phyloP scores from a whole-genome alignment of 2,888 invertebrate genomes.

The Drosophila fulvimacula region DNA sequence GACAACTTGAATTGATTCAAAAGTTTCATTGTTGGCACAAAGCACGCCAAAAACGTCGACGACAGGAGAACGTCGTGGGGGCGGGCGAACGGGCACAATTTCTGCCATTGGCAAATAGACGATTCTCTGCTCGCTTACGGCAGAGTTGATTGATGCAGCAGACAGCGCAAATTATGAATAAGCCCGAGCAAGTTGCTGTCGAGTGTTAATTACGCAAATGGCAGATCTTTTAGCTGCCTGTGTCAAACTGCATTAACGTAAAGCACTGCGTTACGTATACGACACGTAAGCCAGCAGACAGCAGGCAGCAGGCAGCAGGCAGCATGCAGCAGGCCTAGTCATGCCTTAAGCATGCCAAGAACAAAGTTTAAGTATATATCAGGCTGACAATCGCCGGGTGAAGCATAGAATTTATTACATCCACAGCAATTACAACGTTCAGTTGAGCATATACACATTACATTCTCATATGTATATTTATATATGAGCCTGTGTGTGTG shows the following conservation, averaged over 20 bases:
- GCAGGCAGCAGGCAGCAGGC: not conserved
- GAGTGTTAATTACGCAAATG: slow-evolving; percentile 26
- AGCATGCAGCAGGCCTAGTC: slow-evolving; percentile 1
- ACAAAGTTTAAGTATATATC: slow-evolving; percentile 69
- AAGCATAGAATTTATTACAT: slow-evolving; percentile 66
- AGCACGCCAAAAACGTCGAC: slow-evolving; percentile 38
- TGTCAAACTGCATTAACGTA: slow-evolving; percentile 19
- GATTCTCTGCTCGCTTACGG: slow-evolving; percentile 14
- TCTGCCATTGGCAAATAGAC: slow-evolving; percentile 19
- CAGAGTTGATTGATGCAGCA: slow-evolving; percentile 62
- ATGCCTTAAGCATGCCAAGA: slow-evolving; percentile 26
- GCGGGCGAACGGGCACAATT: not conserved
- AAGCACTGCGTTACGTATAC: slow-evolving; percentile 35
- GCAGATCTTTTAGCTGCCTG: slow-evolving; percentile 11
- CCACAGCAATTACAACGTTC: slow-evolving; percentile 50
- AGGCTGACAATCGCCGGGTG: slow-evolving; percentile 68
- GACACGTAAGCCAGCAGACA: not conserved
- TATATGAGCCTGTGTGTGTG: slow-evolving; percentile 4
- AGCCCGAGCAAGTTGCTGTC: slow-evolving; percentile 1
- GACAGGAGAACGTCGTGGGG: not conserved
- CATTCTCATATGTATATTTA: slow-evolving; percentile 6
- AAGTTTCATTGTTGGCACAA: slow-evolving; percentile 72
- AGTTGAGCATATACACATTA: slow-evolving; percentile 18
- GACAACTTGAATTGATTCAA: slow-evolving; percentile 79
- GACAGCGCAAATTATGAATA: slow-evolving; percentile 49